Evolutionary conservation across 2,888 invertebrate species (phyloP).

Genomic region (Chaetoderma sp.): DNA sequence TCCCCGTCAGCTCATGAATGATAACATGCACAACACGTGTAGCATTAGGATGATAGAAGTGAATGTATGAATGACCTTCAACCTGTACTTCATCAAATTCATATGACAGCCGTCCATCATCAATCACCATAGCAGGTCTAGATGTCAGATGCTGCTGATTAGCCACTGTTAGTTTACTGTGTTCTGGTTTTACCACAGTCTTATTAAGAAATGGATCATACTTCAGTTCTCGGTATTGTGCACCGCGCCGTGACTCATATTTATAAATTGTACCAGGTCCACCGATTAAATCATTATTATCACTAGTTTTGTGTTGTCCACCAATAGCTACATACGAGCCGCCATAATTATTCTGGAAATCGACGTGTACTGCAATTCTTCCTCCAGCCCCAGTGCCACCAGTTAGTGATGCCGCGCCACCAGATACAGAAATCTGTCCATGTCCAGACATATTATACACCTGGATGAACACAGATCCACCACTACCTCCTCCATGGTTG

Average conservation of each 20-base stretch:
- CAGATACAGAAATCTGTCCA: constrained; percentile 46
- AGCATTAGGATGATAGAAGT: constrained; percentile 48
- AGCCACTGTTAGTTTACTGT: constrained; percentile 46
- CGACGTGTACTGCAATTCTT: constrained; percentile 47
- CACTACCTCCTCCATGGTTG: constrained; percentile 49
- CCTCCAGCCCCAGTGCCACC: constrained; percentile 53
- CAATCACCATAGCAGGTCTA: constrained; percentile 53
- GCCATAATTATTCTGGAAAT: constrained; percentile 42
- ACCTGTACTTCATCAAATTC: constrained; percentile 54
- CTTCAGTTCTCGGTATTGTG: constrained; percentile 53
- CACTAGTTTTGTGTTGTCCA: constrained; percentile 32
- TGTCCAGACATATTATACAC: constrained; percentile 53
- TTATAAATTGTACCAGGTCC: constrained; percentile 57
- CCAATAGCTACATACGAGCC: constrained; percentile 47
- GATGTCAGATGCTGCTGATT: constrained; percentile 40
- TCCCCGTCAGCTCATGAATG: constrained; percentile 53
- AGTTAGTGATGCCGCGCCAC: constrained; percentile 41
- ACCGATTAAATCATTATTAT: constrained; percentile 34
- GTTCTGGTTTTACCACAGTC: constrained; percentile 47
- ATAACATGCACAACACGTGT: constrained; percentile 39
- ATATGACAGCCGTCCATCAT: constrained; percentile 42
- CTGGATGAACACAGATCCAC: constrained; percentile 46
- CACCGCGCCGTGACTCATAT: constrained; percentile 51
- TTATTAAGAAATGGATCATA: constrained; percentile 49
- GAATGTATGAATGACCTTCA: constrained; percentile 50